phyloP scores from a whole-genome alignment of 1,140 invertebrate species.

The Mercenaria mercenaria region DNA sequence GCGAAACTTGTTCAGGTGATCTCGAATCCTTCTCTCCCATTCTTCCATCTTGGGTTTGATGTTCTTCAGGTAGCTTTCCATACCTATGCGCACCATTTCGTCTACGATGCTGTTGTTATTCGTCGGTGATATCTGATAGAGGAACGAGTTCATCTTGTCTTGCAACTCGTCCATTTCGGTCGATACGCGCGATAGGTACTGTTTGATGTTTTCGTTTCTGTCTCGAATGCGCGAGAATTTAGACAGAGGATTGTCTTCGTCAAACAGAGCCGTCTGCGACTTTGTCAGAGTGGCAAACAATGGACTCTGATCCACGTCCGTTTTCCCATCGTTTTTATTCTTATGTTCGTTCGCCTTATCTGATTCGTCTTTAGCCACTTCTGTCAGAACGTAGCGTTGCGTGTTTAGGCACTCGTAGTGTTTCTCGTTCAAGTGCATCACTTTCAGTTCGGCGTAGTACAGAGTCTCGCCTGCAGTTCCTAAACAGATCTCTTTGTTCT shows the following conservation, averaged over 20 bases:
- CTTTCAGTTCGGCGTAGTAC: background rate
- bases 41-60: conserved; percentile 16
- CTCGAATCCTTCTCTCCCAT: background rate
- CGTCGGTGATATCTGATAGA: background rate
- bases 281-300: background rate
- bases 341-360: background rate
- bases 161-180: background rate
- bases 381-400: background rate
- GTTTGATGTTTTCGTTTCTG: background rate
- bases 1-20: conserved; percentile 13
- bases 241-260: background rate
- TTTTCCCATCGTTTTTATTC: background rate
- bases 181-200: background rate
- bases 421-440: background rate
- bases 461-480: background rate
- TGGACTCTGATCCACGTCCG: background rate
- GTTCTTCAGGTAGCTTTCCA: background rate
- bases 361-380: background rate
- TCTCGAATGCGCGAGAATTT: background rate
- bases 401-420: background rate
- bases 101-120: background rate
- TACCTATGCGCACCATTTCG: background rate
- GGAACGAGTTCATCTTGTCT: background rate
- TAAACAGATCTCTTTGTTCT: background rate
- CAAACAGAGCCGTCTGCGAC: background rate